phyloP scores from a whole-genome alignment of 2,113 vertebrate species.

The Hydropotes inermis region DNA sequence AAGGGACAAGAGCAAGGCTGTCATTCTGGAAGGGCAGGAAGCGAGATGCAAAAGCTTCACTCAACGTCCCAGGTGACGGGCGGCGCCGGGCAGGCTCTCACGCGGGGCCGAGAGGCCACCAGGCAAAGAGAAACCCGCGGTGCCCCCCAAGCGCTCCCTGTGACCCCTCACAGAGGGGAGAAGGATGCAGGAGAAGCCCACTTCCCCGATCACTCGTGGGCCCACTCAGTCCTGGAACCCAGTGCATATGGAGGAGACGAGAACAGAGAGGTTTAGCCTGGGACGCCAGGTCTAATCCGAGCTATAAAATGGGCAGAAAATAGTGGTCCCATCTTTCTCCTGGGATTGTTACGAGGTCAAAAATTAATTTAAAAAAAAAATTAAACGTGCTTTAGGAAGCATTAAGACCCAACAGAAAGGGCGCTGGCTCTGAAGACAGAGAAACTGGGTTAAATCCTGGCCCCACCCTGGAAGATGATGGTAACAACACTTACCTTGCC shows the following conservation, averaged over 20 bases:
- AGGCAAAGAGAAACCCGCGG: neutral
- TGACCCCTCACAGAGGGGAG: neutral
- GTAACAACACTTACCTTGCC: accelerated
- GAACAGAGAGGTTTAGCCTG: accelerated
- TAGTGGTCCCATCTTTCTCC: neutral
- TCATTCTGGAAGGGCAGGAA: conserved; percentile 44
- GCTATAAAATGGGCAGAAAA: neutral
- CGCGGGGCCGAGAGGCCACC: accelerated
- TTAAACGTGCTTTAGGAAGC: neutral
- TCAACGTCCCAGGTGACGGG: accelerated
- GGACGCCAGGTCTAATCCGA: neutral
- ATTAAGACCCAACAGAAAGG: neutral
- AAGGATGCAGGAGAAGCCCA: neutral
- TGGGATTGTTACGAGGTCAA: neutral
- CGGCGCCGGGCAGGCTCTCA: accelerated
- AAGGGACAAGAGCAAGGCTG: conserved; percentile 67
- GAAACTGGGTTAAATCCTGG: neutral
- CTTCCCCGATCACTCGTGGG: accelerated
- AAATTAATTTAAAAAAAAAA: neutral
- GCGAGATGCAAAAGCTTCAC: neutral
- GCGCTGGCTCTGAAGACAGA: neutral
- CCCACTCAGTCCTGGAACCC: neutral
- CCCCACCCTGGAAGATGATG: neutral
- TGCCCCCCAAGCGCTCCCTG: neutral
- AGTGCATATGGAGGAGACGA: accelerated